phyloP scores from a whole-genome alignment of 2,888 invertebrate genomes.

The Drosophila pegasa region DNA sequence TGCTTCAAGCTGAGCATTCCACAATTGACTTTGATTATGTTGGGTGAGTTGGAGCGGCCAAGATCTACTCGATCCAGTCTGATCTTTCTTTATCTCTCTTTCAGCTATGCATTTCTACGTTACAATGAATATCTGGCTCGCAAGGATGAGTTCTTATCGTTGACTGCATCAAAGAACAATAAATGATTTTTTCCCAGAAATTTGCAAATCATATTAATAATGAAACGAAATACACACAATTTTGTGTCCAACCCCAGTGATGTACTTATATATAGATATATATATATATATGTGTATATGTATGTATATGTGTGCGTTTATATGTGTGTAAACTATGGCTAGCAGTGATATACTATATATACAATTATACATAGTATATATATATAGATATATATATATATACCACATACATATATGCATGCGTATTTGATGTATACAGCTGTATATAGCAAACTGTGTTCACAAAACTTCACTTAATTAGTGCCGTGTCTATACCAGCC shows the following conservation, averaged over 20 bases:
- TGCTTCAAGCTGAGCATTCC: constrained; percentile 95
- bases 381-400: constrained; percentile 34
- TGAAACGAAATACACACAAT: constrained; percentile 40
- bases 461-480: constrained; percentile 59
- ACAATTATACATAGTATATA: constrained; percentile 25
- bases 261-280: constrained; percentile 58
- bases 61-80: too few species aligned
- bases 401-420: constrained; percentile 28
- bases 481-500: constrained; percentile 64
- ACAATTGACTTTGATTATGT: constrained; percentile 96
- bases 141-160: constrained; percentile 87
- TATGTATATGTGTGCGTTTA: neutral
- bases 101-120: constrained; percentile 89
- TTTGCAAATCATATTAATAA: constrained; percentile 22
- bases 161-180: constrained; percentile 70
- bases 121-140: constrained; percentile 90
- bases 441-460: constrained; percentile 54
- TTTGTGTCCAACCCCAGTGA: constrained; percentile 68
- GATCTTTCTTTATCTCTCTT: neutral
- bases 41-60: constrained; percentile 85
- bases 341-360: constrained; percentile 39
- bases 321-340: constrained; percentile 54
- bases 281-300: constrained; percentile 15
- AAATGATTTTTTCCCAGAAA: constrained; percentile 63
- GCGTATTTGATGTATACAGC: constrained; percentile 25